Percentiles rank a stretch among this genome's conserved stretches.
These are phyloP conservation scores for Cataglyphis altisquamis DNA, from an alignment of 2,888 invertebrate genomes.

Conservation along the genomic window DNA sequence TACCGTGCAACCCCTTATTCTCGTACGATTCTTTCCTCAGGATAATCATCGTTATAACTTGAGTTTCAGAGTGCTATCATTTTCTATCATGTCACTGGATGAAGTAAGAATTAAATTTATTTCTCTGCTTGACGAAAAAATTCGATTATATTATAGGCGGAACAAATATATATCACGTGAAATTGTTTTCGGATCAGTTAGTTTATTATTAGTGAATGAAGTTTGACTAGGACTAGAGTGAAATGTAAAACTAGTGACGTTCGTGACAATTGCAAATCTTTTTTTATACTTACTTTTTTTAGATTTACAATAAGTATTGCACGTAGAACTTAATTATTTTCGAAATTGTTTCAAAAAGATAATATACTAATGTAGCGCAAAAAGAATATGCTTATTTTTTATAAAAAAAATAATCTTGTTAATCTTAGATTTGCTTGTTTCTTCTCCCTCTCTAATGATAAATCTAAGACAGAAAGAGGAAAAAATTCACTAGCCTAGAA, in stretches of 20 bases:
- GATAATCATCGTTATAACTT: neutral
- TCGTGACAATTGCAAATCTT: neutral
- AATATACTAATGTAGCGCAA: neutral
- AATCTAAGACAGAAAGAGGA: neutral
- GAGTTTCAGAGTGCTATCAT: neutral
- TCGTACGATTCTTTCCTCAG: neutral
- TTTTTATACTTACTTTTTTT: neutral
- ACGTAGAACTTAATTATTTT: neutral
- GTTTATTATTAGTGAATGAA: neutral
- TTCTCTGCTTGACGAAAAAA: neutral
- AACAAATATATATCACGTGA: neutral
- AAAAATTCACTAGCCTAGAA: neutral
- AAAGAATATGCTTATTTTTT: neutral
- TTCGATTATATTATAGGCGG: neutral
- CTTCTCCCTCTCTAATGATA: neutral
- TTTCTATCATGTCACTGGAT: slow-evolving; percentile 35
- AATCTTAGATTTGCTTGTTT: neutral
- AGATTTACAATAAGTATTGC: neutral
- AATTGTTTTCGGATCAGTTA: neutral
- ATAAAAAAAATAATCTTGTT: neutral
- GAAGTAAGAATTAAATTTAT: slow-evolving; percentile 30
- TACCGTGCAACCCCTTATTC: neutral
- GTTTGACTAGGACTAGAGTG: neutral
- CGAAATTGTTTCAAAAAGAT: neutral
- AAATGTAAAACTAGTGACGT: neutral